These are phyloP conservation scores for Halcyon badia DNA, from an alignment of 2,797 vertebrate species.

Conservation along the genomic window DNA sequence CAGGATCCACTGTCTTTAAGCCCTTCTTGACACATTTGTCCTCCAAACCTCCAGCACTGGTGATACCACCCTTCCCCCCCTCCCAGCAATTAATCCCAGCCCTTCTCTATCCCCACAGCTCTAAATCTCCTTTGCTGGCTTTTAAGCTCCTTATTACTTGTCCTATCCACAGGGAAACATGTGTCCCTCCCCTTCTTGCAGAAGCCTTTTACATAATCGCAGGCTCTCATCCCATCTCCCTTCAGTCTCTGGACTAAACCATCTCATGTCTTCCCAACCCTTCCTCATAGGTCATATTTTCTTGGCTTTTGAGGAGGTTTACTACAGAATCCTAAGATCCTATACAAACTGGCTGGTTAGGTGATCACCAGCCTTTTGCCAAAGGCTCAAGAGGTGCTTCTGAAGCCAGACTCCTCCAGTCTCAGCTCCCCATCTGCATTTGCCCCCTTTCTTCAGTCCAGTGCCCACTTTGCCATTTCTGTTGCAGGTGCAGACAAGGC, in stretches of 20 bases:
- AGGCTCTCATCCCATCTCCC: constrained; percentile 2
- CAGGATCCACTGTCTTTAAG: constrained; percentile 19
- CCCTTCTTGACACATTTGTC: constrained; percentile 64
- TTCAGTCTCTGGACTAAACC: background rate
- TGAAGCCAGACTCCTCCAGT: background rate
- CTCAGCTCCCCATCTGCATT: background rate
- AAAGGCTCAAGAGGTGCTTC: background rate
- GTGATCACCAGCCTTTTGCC: background rate
- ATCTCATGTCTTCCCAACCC: background rate
- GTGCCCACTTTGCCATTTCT: fast-evolving
- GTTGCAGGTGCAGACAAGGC: background rate
- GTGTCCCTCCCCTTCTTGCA: constrained; percentile 45
- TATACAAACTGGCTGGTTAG: fast-evolving
- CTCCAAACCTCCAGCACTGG: constrained; percentile 41
- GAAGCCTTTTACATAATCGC: constrained; percentile 51
- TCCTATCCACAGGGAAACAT: constrained; percentile 62
- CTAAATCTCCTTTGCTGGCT: constrained; percentile 62
- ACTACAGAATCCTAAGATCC: background rate
- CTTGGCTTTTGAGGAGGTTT: background rate
- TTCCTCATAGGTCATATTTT: background rate
- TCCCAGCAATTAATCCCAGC: constrained; percentile 50
- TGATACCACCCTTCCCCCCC: constrained; percentile 29
- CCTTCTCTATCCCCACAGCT: constrained; percentile 60
- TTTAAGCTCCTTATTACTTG: constrained; percentile 72
- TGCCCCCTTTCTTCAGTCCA: background rate